A percentile compares a stretch with the other conserved stretches of the same genome.
phyloP scores from a whole-genome alignment of 2,888 invertebrate genomes.

The Cataglyphis livida region DNA sequence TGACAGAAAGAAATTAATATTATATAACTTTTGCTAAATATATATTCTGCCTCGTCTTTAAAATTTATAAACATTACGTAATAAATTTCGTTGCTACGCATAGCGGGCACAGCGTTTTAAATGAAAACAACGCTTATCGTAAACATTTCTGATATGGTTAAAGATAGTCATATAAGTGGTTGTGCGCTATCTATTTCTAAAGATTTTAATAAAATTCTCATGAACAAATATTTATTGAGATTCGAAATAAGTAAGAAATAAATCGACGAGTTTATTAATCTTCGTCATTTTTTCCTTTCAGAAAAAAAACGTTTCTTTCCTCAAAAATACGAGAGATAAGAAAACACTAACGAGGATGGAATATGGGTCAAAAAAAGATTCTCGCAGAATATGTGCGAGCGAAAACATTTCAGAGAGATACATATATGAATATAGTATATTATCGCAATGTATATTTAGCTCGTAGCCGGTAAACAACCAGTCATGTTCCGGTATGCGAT shows the following conservation, averaged over 20 bases:
- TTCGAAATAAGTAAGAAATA: not conserved
- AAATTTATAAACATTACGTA: not conserved
- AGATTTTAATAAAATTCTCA: not conserved
- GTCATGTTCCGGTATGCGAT: conserved; percentile 60
- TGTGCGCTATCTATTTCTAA: not conserved
- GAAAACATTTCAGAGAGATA: conserved; percentile 42
- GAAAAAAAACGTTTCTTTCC: not conserved
- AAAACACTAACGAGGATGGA: not conserved
- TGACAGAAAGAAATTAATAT: not conserved
- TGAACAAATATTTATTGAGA: not conserved
- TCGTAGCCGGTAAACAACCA: conserved; percentile 69
- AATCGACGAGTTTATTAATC: not conserved
- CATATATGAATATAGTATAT: conserved; percentile 70
- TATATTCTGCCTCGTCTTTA: not conserved
- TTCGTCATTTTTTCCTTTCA: not conserved
- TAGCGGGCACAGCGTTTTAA: not conserved
- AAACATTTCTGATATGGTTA: not conserved
- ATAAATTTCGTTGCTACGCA: not conserved
- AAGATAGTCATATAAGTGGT: not conserved
- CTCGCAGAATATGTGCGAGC: conserved; percentile 2
- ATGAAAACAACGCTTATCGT: not conserved
- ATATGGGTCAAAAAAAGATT: conserved; percentile 9
- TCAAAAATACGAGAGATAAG: not conserved
- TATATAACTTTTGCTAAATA: not conserved
- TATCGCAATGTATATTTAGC: conserved; percentile 73